Conservation (phyloP, 2,888 invertebrate genomes). For the Deroplatys truncata region DNA sequence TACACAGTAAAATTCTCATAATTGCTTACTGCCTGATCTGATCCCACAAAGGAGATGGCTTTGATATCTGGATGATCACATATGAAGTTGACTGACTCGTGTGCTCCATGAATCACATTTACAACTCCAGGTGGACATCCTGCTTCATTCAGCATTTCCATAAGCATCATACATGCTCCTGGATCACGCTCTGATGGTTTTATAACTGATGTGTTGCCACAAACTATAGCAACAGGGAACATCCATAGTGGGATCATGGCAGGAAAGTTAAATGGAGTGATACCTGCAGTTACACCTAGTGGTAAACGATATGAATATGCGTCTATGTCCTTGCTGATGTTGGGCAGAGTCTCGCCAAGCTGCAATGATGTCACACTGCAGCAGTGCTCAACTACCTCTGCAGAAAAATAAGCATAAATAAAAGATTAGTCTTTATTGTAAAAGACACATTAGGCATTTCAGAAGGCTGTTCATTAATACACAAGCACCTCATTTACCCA, state of each 20-base stretch:
- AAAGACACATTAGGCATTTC: background rate
- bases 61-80: slow-evolving; percentile 94
- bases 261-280: slow-evolving; percentile 98
- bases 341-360: slow-evolving; percentile 85
- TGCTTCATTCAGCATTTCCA: slow-evolving; percentile 88
- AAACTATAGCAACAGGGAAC: slow-evolving; percentile 71
- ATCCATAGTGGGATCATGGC: slow-evolving; percentile 99
- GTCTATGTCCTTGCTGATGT: slow-evolving; percentile 95
- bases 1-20: background rate
- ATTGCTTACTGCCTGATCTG: slow-evolving; percentile 79
- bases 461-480: too few species aligned
- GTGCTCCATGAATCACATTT: slow-evolving; percentile 94
- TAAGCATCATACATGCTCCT: slow-evolving; percentile 91
- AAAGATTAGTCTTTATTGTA: background rate
- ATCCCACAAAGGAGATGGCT: slow-evolving; percentile 98
- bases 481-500: too few species aligned
- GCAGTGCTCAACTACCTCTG: slow-evolving; percentile 95
- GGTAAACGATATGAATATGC: slow-evolving; percentile 88
- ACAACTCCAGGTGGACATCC: slow-evolving; percentile 96
- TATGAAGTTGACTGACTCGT: slow-evolving; percentile 93
- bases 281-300: slow-evolving; percentile 89
- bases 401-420: slow-evolving; percentile 14
- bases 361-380: slow-evolving; percentile 90
- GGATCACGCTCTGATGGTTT: slow-evolving; percentile 98
- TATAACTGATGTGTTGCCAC: slow-evolving; percentile 88